These are phyloP conservation scores for Nibea albiflora DNA, from an alignment of 2,113 vertebrate genomes.

Conservation along the genomic window DNA sequence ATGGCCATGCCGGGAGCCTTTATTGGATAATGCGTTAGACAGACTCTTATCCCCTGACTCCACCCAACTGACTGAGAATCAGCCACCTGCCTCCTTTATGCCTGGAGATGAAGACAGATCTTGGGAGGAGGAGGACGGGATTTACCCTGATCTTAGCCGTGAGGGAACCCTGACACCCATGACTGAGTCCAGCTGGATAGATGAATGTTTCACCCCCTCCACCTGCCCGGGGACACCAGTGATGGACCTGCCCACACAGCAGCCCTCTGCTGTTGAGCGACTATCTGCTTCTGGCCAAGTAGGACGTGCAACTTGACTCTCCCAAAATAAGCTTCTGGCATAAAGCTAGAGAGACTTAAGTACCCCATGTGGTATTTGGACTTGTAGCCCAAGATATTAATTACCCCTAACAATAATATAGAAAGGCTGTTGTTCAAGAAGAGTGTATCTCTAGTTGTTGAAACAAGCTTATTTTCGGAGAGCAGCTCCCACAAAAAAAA, in stretches of 20 bases:
- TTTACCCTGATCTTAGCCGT: conserved; percentile 65
- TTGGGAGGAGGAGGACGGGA: conserved; percentile 74
- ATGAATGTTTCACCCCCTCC: conserved; percentile 73
- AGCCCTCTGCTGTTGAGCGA: conserved; percentile 84
- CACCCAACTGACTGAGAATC: conserved; percentile 29
- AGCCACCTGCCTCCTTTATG: conserved; percentile 12
- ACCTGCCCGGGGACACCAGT: conserved; percentile 63
- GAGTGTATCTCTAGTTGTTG: background rate
- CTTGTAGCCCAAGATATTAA: conserved; percentile 30
- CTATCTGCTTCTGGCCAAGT: conserved; percentile 94
- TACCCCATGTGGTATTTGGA: conserved; percentile 40
- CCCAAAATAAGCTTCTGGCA: conserved; percentile 73
- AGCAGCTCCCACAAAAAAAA: conserved; percentile 19
- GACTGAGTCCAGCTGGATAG: conserved; percentile 81
- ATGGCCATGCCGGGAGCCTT: conserved; percentile 73
- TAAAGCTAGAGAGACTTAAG: conserved; percentile 26
- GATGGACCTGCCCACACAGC: conserved; percentile 78
- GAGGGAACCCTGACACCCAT: conserved; percentile 77
- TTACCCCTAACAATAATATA: conserved; percentile 32
- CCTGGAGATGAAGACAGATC: conserved; percentile 71
- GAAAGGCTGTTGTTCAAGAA: conserved; percentile 15
- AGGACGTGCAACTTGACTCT: conserved; percentile 78
- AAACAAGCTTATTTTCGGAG: conserved; percentile 74
- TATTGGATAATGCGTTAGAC: conserved; percentile 75
- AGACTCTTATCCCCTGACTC: conserved; percentile 61